These are phyloP conservation scores for Oreochromis aureus DNA, from an alignment of 2,113 vertebrate species.

Conservation along the genomic window DNA sequence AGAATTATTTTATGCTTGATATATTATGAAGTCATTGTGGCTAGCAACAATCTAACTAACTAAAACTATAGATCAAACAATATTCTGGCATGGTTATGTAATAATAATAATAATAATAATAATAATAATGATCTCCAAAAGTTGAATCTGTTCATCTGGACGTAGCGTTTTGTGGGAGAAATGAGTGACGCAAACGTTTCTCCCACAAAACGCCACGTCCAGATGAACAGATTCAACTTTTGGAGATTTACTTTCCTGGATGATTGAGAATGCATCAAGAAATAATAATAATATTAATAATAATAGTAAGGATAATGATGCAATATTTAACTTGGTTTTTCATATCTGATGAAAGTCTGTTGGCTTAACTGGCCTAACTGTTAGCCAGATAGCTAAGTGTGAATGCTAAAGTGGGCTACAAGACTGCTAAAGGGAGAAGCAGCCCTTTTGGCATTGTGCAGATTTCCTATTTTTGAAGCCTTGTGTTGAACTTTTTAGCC, in stretches of 20 bases:
- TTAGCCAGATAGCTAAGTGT: background rate
- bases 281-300: background rate
- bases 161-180: no score
- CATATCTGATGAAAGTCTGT: background rate
- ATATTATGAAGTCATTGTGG: background rate
- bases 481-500: background rate
- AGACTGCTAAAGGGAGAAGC: background rate
- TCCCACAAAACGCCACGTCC: no score
- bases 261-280: no score
- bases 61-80: background rate
- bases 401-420: background rate
- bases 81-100: background rate
- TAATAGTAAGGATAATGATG: background rate
- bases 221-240: no score
- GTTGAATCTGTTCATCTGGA: background rate
- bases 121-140: no score
- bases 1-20: background rate
- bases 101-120: background rate
- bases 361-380: background rate
- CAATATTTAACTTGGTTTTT: background rate
- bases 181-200: no score
- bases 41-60: background rate
- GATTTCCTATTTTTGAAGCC: background rate
- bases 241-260: no score
- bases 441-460: background rate